Evolutionary conservation across 1,140 invertebrate genomes (phyloP), one percentile per base, ranked within the genome.

Genomic region (Brachionus manjavacas): DNA sequence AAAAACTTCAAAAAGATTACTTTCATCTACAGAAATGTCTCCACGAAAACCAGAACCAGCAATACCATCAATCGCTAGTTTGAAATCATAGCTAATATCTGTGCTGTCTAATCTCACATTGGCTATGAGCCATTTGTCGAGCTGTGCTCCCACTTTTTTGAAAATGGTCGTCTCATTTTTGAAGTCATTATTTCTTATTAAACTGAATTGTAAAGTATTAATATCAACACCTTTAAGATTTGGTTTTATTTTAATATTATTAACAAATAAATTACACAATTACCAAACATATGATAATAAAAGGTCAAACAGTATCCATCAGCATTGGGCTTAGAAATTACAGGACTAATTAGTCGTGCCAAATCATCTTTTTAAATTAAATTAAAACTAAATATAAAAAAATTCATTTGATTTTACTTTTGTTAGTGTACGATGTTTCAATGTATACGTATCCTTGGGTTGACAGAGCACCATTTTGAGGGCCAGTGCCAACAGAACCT

Each of bases 231-330:
- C 72, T 76, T 14, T 20, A 70, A 31, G 14, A 16, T 14, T 16
- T 28, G 11, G 43, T n/a, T 23, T 74, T 35, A 35, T 35, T 35
- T 35, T 6, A 35, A 35, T 4, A 35, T 7, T 7, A 35, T 35
- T 7, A 35, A 35, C 31, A 35, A 6, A 4, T 6, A 35, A 35
- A 35, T 20, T 55, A 55, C 4, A 20, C 25, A 20, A 23, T 81
- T 81, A 81, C 87, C 88, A 72, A 85, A 64, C 35, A 87, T 74
- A 55, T 87, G 85, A 79, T 87, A 87, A 39, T 74, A 86, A 76
- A 86, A 85, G 12, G 16, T 70, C 1, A 86, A 7, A 31, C 66
- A 66, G 52, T 84, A 86, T 8, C 79, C 79, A 9, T 64, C 79
- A 64, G 16, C 20, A n/a, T n/a, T 28, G 11, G 81, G 64, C 31